These are phyloP conservation scores for Elaeidobius kamerunicus DNA, from an alignment of 2,888 invertebrate species.

Conservation along the genomic window DNA sequence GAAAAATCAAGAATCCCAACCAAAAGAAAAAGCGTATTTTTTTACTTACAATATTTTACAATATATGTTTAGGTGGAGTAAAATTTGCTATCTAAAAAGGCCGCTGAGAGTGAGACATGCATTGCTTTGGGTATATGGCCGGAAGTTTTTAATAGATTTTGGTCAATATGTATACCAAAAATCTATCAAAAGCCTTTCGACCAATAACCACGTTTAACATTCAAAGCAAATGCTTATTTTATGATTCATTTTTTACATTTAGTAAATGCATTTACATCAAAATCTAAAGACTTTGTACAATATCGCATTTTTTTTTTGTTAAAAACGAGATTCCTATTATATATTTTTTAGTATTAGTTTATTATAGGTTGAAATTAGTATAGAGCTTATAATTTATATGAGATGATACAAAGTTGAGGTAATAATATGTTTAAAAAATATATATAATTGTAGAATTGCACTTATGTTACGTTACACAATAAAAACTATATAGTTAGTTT, in stretches of 20 bases:
- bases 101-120: constrained; percentile 37
- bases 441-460: constrained; percentile 44
- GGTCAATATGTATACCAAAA: neutral
- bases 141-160: neutral
- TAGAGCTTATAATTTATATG: constrained; percentile 33
- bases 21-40: no score
- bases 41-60: constrained; percentile 12
- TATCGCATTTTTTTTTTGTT: constrained; percentile 9
- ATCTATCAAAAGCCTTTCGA: neutral
- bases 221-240: constrained; percentile 1
- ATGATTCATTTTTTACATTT: neutral
- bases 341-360: no score
- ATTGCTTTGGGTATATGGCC: neutral
- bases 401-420: constrained; percentile 46
- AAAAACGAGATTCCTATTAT: constrained; percentile 39
- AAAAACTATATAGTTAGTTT: constrained; percentile 46
- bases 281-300: constrained; percentile 1
- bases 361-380: constrained; percentile 27
- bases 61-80: neutral
- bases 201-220: neutral
- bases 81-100: constrained; percentile 40
- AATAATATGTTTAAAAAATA: constrained; percentile 39
- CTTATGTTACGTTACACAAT: constrained; percentile 44
- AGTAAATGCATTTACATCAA: neutral
- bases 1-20: constrained; percentile 12